A percentile compares a stretch with the other conserved stretches of the same genome.
phyloP scores from a whole-genome alignment of 2,888 invertebrate species.

The Drosophila formosana region DNA sequence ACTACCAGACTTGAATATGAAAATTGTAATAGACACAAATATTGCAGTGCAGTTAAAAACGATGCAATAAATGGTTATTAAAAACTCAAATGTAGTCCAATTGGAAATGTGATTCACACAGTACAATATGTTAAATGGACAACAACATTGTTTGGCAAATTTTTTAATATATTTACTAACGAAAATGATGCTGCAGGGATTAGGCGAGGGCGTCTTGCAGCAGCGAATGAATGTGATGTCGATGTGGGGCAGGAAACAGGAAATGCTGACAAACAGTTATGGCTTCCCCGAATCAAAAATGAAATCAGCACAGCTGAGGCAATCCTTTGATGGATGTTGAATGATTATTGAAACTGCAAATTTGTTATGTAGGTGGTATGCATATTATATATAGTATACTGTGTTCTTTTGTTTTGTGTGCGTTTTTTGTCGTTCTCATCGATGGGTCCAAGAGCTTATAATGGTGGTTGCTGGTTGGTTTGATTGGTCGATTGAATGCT shows the following conservation, averaged over 20 bases:
- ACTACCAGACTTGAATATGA: background rate
- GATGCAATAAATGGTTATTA: background rate
- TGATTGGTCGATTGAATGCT: background rate
- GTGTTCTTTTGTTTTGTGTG: background rate
- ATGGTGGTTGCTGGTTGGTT: background rate
- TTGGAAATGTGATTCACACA: background rate
- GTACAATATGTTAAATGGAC: too few relatives aligned
- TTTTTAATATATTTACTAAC: conserved; percentile 2
- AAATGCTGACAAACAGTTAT: too few relatives aligned
- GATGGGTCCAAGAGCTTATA: background rate
- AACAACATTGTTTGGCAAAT: background rate
- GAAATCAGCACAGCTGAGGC: conserved; percentile 4
- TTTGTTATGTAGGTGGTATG: conserved; percentile 7
- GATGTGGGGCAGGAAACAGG: too few relatives aligned
- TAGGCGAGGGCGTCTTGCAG: too few relatives aligned
- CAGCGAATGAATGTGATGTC: too few relatives aligned
- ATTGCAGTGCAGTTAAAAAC: too few relatives aligned
- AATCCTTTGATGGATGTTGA: conserved; percentile 3
- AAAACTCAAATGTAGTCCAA: background rate
- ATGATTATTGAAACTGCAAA: conserved; percentile 25
- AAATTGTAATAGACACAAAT: background rate
- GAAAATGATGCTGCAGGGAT: background rate
- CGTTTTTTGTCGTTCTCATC: background rate
- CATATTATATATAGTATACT: background rate
- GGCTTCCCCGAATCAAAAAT: background rate